phyloP scores from a whole-genome alignment of 2,888 invertebrate species.

The Thelaira solivaga region DNA sequence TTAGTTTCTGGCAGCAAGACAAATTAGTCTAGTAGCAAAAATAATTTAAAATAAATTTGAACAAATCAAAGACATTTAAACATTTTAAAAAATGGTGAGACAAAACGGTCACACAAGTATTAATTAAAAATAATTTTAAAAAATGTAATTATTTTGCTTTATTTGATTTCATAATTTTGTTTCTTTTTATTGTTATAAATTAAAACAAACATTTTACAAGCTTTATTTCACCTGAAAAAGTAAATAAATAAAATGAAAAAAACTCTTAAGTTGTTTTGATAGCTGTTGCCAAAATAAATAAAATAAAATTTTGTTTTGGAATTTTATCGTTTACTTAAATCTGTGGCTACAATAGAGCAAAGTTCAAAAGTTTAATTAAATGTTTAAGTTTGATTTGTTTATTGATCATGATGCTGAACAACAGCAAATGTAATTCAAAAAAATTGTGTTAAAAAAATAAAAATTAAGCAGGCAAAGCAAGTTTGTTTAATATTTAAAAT shows the following conservation, averaged over 20 bases:
- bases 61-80: not conserved
- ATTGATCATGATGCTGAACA: conserved; percentile 13
- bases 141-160: too few species aligned
- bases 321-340: not conserved
- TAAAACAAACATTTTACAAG: not conserved
- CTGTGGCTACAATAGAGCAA: conserved; percentile 7
- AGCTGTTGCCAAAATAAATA: not conserved
- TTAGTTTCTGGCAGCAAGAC: too few species aligned
- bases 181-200: not conserved
- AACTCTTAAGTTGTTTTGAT: not conserved
- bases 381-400: conserved; percentile 36
- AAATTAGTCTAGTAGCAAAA: too few species aligned
- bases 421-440: conserved; percentile 27
- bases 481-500: not conserved
- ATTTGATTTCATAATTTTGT: conserved; percentile 8
- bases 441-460: too few species aligned
- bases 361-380: conserved; percentile 59
- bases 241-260: not conserved
- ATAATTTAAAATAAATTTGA: too few species aligned
- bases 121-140: conserved; percentile 43
- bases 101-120: not conserved
- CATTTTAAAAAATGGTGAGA: conserved; percentile 3
- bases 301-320: conserved; percentile 28
- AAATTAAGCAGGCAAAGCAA: too few species aligned
- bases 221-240: too few species aligned